These are phyloP conservation scores for Channa argus DNA, from an alignment of 2,113 vertebrate species.

Conservation along the genomic window DNA sequence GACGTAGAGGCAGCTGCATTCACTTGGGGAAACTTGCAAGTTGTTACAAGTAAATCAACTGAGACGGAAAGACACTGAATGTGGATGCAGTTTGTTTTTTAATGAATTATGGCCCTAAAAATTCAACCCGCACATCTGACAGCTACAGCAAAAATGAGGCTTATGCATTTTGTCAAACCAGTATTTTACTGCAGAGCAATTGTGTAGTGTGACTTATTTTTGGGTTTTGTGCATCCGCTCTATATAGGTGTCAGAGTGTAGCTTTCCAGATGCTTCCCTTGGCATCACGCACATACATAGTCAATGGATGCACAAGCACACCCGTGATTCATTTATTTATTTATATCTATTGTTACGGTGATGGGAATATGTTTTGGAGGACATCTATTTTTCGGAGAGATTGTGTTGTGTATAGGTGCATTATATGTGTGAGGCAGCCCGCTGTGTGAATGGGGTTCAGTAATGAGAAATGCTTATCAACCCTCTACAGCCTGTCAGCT, in stretches of 20 bases:
- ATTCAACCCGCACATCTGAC: constrained; percentile 11
- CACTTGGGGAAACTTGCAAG: neutral
- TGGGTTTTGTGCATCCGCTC: constrained; percentile 23
- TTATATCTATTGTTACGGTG: constrained; percentile 61
- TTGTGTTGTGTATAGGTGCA: constrained; percentile 22
- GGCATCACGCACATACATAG: constrained; percentile 31
- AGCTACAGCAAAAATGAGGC: constrained; percentile 12
- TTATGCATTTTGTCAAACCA: constrained; percentile 17
- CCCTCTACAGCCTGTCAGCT: constrained; percentile 71
- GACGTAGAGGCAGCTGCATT: neutral
- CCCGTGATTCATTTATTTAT: constrained; percentile 57
- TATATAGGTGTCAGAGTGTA: constrained; percentile 27
- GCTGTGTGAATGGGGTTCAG: constrained; percentile 57
- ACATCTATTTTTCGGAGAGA: constrained; percentile 52
- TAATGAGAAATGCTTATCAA: constrained; percentile 83
- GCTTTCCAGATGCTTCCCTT: constrained; percentile 42
- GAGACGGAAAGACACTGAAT: neutral
- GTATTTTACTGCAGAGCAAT: constrained; percentile 29
- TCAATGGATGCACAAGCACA: constrained; percentile 43
- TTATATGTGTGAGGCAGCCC: constrained; percentile 33
- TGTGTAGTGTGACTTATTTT: constrained; percentile 11
- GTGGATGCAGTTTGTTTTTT: neutral
- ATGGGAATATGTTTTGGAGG: constrained; percentile 48
- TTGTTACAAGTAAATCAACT: neutral
- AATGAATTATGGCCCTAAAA: constrained; percentile 19